A percentile compares a stretch with the other conserved stretches of the same genome.
Conservation (phyloP, 2,113 vertebrate genomes). For the Guaruba guarouba region DNA sequence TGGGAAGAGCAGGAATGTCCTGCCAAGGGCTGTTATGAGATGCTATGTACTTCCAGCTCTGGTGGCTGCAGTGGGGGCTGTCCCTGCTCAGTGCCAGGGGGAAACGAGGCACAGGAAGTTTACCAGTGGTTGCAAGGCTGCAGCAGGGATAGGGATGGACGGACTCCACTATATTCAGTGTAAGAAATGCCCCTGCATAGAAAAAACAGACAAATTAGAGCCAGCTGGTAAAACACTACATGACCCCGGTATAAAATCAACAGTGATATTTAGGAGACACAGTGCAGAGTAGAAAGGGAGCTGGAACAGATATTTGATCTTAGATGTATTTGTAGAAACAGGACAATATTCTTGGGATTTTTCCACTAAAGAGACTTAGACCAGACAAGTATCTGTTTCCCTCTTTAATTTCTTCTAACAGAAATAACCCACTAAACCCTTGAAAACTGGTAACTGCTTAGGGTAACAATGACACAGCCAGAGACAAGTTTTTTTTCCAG, state of each 20-base stretch:
- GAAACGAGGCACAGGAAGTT: neutral
- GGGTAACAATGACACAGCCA: neutral
- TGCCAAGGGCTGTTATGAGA: neutral
- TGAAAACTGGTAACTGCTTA: neutral
- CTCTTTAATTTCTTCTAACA: neutral
- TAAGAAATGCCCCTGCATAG: neutral
- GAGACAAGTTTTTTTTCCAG: neutral
- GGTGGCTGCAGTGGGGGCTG: rapidly evolving
- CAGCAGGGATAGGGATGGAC: neutral
- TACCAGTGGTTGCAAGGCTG: neutral
- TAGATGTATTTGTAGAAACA: neutral
- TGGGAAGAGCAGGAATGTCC: neutral
- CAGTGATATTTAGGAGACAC: neutral
- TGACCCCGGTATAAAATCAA: neutral
- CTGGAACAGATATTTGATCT: neutral
- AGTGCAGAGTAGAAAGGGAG: neutral
- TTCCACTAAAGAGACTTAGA: neutral
- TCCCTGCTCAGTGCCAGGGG: neutral
- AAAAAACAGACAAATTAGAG: neutral
- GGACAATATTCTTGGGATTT: neutral
- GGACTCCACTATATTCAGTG: rapidly evolving
- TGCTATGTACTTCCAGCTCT: neutral
- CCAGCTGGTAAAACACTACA: neutral
- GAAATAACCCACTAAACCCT: neutral
- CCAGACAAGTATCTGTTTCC: neutral